These are phyloP conservation scores for Patella caerulea DNA, from an alignment of 2,888 invertebrate species.

Conservation along the genomic window DNA sequence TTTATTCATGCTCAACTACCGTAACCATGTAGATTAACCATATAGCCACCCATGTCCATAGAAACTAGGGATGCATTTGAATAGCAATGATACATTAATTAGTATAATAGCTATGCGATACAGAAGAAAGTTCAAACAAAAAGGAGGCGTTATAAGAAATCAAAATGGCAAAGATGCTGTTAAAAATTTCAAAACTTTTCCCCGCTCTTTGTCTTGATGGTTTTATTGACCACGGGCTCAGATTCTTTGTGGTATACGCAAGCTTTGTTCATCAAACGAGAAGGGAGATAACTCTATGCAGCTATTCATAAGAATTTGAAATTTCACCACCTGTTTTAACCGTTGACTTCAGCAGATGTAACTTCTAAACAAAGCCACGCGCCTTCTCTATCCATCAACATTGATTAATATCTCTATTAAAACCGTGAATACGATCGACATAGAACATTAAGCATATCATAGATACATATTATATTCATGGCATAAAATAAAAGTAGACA, in stretches of 20 bases:
- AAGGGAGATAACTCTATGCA: conserved; percentile 6
- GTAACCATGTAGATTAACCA: no score
- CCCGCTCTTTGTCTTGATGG: neutral
- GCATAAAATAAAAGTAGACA: neutral
- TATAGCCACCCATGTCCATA: no score
- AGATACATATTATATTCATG: no score
- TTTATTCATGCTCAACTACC: no score
- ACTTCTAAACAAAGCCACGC: neutral
- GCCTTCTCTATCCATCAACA: neutral
- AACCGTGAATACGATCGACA: neutral
- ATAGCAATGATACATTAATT: no score
- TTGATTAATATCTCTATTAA: neutral
- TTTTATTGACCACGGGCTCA: neutral
- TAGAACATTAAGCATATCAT: no score
- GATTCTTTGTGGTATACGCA: neutral
- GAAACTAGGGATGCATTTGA: no score
- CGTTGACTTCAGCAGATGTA: conserved; percentile 9
- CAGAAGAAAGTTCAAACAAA: neutral
- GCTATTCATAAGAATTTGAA: conserved; percentile 5
- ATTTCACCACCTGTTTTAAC: neutral
- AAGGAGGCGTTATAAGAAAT: neutral
- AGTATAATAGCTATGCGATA: no score
- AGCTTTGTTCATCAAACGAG: neutral
- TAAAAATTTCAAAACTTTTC: neutral
- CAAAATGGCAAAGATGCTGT: no score